Conservation (phyloP, 2,888 invertebrate species). For the Fragum sueziense region DNA sequence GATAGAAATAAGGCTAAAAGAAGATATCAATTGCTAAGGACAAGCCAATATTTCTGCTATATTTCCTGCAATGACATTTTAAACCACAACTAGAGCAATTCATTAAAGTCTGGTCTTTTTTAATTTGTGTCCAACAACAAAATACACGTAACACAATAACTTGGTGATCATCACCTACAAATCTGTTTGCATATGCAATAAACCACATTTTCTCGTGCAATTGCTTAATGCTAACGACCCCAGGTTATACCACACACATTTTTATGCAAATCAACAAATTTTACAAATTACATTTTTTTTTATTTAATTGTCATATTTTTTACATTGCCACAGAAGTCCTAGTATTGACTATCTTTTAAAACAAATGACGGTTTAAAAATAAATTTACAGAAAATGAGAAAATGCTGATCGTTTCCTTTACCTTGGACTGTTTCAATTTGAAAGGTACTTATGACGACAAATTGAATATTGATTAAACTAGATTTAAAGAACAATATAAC, state of each 20-base stretch:
- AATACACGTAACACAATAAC: neutral
- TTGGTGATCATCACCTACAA: neutral
- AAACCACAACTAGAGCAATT: too few species aligned
- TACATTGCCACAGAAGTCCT: too few species aligned
- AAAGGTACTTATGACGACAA: too few species aligned
- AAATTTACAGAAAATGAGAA: neutral
- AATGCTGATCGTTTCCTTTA: neutral
- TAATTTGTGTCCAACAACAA: too few species aligned
- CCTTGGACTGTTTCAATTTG: neutral
- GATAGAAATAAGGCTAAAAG: too few species aligned
- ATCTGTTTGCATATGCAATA: neutral
- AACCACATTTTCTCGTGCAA: too few species aligned
- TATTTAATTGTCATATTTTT: too few species aligned
- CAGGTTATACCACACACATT: constrained; percentile 11
- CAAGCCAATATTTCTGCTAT: too few species aligned
- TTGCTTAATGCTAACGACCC: neutral
- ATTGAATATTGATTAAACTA: neutral
- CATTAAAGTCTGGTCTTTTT: too few species aligned
- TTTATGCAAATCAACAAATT: constrained; percentile 8
- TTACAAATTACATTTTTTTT: neutral
- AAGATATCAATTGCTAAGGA: too few species aligned
- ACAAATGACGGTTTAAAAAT: neutral
- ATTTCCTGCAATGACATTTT: too few species aligned
- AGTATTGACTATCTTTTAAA: too few species aligned
- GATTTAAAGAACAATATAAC: neutral